Base-by-base conservation (phyloP, 2,113 vertebrate genomes). In the Zosterops pallidus region DNA sequence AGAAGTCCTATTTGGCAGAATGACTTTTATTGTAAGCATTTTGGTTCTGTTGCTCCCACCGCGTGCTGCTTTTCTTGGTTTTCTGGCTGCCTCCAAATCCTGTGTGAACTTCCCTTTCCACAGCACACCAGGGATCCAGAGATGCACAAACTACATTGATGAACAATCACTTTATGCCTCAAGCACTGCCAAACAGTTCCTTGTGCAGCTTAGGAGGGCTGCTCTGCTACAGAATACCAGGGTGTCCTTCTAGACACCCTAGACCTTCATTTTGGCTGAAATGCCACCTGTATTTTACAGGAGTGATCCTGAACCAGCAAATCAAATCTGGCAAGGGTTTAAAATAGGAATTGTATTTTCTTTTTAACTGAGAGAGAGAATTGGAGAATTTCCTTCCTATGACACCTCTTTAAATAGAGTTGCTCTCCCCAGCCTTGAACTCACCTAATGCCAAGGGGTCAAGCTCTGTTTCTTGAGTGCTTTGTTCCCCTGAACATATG, bases 1-100 rank as follows among this genome's bases (percentile, higher is more conserved):
- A 81, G 52, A 81, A 90, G 88, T 29, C 71, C 88, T 90, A 47
- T 90, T 92, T 92, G 88, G 85, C 52, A 83, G 44, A 83, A 83
- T 19, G 6, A 50, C 28, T 89, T 62, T 33, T 67, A 78, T 56
- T 70, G 35, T 9, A 52, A 90, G 68, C 41, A 44, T 67, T 95
- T 89, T 83, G 64, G 76, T 89, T 80, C 68, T 72, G 22, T 44
- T 79, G 49, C 60, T 81, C 39, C 28, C 1, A 4, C 41, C 14
- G 9, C 1, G 6, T 16, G 35, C 81, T 50, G 64, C 26, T 81
- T 74, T 74, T 56, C 52, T 42, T 56, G 72, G 39, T 52, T 16
- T 89, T 42, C 71, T 70, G 56, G 64, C 71, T 64, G 37, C 22
- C 52, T 82, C 53, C 11, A 75, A 67, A 79, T 59, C 47, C 72